Base-by-base conservation (phyloP, 2,113 vertebrate species). In the Scomber scombrus region DNA sequence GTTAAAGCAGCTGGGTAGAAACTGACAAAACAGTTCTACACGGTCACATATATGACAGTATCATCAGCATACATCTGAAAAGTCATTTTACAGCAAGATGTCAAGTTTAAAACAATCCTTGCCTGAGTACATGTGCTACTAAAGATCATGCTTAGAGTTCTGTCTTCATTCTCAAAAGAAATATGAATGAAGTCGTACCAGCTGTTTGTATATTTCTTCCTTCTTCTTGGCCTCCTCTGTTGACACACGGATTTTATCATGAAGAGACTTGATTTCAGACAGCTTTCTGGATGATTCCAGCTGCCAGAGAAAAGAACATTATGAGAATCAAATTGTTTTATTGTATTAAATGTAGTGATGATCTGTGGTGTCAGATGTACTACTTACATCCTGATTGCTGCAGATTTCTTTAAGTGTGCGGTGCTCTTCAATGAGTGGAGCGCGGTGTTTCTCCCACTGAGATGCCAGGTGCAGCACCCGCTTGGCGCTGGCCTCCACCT, bases 371-470 rank as follows among this genome's bases (percentile, higher is more conserved):
- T 3, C 3, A 47, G 16, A 54, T 1, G 3, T 26, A 26, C 0
- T 13, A 26, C 88, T 74, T 75, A 98, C 97, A 89, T 97, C 96
- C 18, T 94, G 94, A 66, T 92, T 94, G 85, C 96, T 95, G 58
- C 95, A 96, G 13, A 96, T 95, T 73, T 95, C 95, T 21, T 95
- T 96, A 10, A 98, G 96, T 11, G 94, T 89, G 23, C 96, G 95
- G 74, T 95, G 96, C 65, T 98, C 95, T 0, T 96, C 93, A 5
- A 97, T 93, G 18, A 98, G 95, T 0, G 97, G 97, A 4, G 95
- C 95, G 0, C 96, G 93, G 85, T 97, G 97, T 68, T 96, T 96
- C 85, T 98, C 97, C 97, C 97, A 98, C 79, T 98, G 97, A 47
- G 95, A 90, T 0, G 95, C 96, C 82, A 97, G 91, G 83, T 93